Conservation (phyloP, 2,797 vertebrate genomes). For the Intellagama lesueurii region DNA sequence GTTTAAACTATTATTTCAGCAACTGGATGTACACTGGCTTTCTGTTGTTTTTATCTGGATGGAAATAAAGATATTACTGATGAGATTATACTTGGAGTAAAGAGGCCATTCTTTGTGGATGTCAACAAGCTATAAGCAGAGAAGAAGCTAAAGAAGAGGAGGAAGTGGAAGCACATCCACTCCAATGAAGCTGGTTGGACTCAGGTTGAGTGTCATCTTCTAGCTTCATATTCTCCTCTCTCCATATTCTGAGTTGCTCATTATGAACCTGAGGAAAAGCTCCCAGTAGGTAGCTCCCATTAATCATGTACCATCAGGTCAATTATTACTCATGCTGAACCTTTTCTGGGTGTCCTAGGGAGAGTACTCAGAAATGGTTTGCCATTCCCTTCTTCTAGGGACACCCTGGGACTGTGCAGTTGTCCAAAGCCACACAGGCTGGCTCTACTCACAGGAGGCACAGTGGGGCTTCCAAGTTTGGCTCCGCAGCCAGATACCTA, state of each 20-base stretch:
- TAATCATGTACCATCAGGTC: no score
- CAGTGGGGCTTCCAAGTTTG: no score
- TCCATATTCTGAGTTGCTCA: neutral
- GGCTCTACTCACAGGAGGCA: no score
- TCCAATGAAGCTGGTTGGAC: neutral
- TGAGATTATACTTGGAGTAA: neutral
- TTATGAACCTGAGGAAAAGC: neutral
- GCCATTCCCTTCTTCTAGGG: no score
- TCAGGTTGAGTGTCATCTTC: neutral
- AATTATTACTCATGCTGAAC: no score
- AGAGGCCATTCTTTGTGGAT: neutral
- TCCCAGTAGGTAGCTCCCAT: no score
- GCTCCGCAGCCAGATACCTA: no score
- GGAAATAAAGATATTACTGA: constrained; percentile 18
- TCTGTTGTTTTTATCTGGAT: neutral
- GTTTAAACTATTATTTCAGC: constrained; percentile 15
- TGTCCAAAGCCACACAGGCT: no score
- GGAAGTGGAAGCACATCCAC: neutral
- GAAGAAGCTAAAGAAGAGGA: neutral
- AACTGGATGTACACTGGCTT: neutral
- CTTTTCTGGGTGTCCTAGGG: no score
- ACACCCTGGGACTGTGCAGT: no score
- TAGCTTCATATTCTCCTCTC: neutral
- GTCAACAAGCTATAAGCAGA: neutral
- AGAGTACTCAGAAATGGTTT: no score